Evolutionary conservation across 2,113 vertebrate genomes (phyloP).

Genomic region (Pluvialis apricaria): DNA sequence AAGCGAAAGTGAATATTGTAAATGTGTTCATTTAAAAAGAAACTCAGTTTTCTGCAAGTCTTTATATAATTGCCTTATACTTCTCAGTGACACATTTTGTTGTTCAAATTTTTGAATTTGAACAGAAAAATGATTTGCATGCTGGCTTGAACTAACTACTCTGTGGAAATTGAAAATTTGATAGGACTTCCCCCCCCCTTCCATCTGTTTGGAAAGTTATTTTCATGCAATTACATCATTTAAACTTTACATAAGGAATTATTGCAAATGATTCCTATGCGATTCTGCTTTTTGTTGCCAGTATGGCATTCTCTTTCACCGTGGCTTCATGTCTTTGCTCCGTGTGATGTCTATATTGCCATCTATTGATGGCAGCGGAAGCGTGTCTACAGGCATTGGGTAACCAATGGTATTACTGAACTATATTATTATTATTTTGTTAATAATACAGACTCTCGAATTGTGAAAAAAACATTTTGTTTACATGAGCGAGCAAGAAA

Average conservation of each 20-base stretch:
- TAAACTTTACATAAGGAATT: constrained; percentile 14
- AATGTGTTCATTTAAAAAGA: background rate
- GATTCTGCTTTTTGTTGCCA: background rate
- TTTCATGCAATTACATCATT: constrained; percentile 28
- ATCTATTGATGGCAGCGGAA: background rate
- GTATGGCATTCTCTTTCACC: background rate
- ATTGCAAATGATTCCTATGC: background rate
- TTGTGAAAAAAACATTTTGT: background rate
- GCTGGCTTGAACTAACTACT: constrained; percentile 5
- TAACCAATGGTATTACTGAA: background rate
- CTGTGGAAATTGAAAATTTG: background rate
- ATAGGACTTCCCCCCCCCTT: background rate
- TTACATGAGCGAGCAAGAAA: background rate
- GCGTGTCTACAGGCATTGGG: background rate
- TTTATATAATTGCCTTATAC: background rate
- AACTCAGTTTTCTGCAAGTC: background rate
- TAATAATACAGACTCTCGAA: background rate
- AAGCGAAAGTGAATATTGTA: background rate
- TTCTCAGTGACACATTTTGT: background rate
- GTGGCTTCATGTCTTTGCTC: background rate
- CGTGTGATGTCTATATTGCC: background rate
- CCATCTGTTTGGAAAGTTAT: constrained; percentile 47
- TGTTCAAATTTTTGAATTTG: background rate
- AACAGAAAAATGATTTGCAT: background rate
- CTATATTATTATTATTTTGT: background rate